These are phyloP conservation scores for Pangasius larnaudii DNA, from an alignment of 2,797 vertebrate species.

Conservation along the genomic window DNA sequence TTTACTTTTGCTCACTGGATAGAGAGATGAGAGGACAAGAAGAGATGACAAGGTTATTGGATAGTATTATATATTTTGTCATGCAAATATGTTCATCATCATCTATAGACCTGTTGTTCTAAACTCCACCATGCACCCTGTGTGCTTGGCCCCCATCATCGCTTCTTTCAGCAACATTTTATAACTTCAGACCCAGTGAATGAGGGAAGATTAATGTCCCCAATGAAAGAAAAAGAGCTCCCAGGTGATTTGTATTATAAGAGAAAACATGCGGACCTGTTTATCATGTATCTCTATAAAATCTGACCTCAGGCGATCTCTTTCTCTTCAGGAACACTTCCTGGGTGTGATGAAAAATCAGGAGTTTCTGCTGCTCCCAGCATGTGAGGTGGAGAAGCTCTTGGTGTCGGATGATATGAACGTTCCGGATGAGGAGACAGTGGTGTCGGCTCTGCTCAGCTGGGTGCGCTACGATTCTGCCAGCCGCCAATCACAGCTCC, in stretches of 20 bases:
- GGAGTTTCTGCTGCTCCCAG: constrained; percentile 91
- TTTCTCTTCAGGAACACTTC: constrained; percentile 86
- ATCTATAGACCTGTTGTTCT: neutral
- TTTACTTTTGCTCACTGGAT: too few relatives aligned
- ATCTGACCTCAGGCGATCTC: neutral
- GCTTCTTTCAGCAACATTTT: neutral
- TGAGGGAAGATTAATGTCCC: neutral
- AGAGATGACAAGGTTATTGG: too few relatives aligned
- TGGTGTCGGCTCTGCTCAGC: constrained; percentile 89
- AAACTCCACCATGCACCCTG: neutral
- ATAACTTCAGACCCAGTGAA: neutral
- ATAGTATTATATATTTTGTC: too few relatives aligned
- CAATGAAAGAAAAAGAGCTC: neutral
- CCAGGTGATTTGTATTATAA: neutral
- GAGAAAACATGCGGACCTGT: neutral
- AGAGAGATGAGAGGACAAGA: too few relatives aligned
- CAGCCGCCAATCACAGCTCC: constrained; percentile 84
- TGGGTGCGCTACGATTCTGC: constrained; percentile 89
- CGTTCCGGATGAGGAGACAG: constrained; percentile 94
- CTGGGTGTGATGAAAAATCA: constrained; percentile 95
- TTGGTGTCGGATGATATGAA: constrained; percentile 97
- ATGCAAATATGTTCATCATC: neutral
- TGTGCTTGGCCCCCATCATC: neutral
- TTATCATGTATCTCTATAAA: neutral
- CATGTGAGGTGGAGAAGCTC: constrained; percentile 90